These are phyloP conservation scores for Bufo bufo DNA, from an alignment of 2,113 vertebrate species.

Conservation along the genomic window DNA sequence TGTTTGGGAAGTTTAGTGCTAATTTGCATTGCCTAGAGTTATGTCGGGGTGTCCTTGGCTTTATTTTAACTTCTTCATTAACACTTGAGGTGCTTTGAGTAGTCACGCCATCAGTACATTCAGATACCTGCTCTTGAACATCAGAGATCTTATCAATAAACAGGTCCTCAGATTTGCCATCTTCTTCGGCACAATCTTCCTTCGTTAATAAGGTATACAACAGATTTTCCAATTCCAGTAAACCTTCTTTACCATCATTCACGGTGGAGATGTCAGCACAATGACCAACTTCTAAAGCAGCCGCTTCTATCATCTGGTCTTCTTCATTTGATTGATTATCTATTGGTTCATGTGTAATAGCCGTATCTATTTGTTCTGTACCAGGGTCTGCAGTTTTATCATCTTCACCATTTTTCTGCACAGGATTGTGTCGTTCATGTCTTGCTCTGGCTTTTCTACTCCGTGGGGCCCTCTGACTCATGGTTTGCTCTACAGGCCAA, in stretches of 20 bases:
- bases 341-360: conserved; percentile 11
- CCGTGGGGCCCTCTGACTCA: conserved; percentile 79
- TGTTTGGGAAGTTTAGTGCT: conserved; percentile 81
- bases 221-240: conserved; percentile 66
- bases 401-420: conserved; percentile 52
- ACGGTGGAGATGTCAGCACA: not conserved
- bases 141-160: conserved; percentile 54
- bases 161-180: conserved; percentile 55
- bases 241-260: conserved; percentile 56
- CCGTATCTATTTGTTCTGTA: conserved; percentile 32
- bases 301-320: not conserved
- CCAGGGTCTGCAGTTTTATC: conserved; percentile 27
- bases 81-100: conserved; percentile 33
- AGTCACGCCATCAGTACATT: conserved; percentile 57
- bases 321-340: not conserved
- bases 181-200: conserved; percentile 64
- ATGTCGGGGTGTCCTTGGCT: conserved; percentile 70
- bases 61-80: conserved; percentile 62
- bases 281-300: not conserved
- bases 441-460: conserved; percentile 70
- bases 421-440: conserved; percentile 56
- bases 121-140: conserved; percentile 56
- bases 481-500: conserved; percentile 84
- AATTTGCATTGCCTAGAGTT: conserved; percentile 77
- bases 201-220: conserved; percentile 63